Evolutionary conservation across 2,113 vertebrate genomes (phyloP).

Genomic region (Periophthalmus modestus): DNA sequence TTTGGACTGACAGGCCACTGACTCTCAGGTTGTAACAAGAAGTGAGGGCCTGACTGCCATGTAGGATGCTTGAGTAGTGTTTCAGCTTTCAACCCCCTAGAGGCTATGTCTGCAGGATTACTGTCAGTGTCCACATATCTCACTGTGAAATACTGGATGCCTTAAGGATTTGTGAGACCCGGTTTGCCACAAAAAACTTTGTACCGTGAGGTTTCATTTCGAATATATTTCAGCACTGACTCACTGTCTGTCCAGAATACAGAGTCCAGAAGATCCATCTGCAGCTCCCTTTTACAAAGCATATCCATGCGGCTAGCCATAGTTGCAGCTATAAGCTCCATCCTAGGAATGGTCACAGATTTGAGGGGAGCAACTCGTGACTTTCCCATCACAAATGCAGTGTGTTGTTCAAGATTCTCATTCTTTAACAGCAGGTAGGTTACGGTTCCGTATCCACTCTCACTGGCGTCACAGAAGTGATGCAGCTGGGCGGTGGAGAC

Average conservation of each 20-base stretch:
- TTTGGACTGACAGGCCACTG: background rate
- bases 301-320: background rate
- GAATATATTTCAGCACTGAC: conserved; percentile 1
- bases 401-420: too few species aligned
- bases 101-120: conserved; percentile 4
- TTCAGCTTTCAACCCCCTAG: background rate
- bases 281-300: background rate
- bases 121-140: background rate
- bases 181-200: background rate
- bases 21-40: background rate
- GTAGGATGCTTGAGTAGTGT: background rate
- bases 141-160: background rate
- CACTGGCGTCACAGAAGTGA: background rate
- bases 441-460: too few species aligned
- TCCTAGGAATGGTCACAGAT: background rate
- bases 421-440: too few species aligned
- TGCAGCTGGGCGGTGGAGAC: background rate
- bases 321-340: conserved; percentile 4
- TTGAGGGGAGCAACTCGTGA: background rate
- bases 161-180: background rate
- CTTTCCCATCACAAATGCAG: conserved; percentile 9
- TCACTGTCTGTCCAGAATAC: background rate
- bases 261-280: background rate
- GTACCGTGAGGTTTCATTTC: background rate
- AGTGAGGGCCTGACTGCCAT: background rate